A percentile compares a stretch with the other conserved stretches of the same genome.
These are phyloP conservation scores for Sinocyclocheilus grahami DNA, from an alignment of 2,113 vertebrate genomes.

Conservation along the genomic window DNA sequence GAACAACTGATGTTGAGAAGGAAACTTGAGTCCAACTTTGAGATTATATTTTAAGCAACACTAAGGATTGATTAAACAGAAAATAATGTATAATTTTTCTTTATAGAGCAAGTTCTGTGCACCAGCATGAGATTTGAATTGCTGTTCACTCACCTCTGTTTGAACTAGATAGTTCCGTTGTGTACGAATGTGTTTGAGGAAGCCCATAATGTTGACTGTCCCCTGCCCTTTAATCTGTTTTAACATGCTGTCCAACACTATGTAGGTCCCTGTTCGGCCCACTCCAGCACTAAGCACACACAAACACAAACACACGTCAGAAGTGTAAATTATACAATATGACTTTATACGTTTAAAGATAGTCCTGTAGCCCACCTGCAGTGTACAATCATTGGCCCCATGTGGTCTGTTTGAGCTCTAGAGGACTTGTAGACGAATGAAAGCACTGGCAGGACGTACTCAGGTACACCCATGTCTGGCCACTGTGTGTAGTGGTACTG, in stretches of 20 bases:
- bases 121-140: too few species aligned
- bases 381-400: slow-evolving; percentile 88
- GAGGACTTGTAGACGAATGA: slow-evolving; percentile 89
- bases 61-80: background rate
- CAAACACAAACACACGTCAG: slow-evolving; percentile 51
- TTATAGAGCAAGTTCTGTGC: too few species aligned
- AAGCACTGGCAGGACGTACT: slow-evolving; percentile 87
- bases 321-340: background rate
- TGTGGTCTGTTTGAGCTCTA: slow-evolving; percentile 72
- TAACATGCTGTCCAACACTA: slow-evolving; percentile 96
- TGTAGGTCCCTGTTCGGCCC: slow-evolving; percentile 91
- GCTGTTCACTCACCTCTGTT: slow-evolving; percentile 84
- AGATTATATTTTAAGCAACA: background rate
- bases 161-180: slow-evolving; percentile 97
- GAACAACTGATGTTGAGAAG: background rate
- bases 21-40: background rate
- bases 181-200: slow-evolving; percentile 94
- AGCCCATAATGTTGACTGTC: slow-evolving; percentile 86
- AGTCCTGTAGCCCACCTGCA: slow-evolving; percentile 84
- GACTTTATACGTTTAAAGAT: background rate
- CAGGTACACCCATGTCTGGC: slow-evolving; percentile 96
- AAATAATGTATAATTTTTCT: background rate
- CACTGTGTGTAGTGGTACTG: slow-evolving; percentile 98
- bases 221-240: slow-evolving; percentile 88
- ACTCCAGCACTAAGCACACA: slow-evolving; percentile 85